A percentile compares a stretch with the other conserved stretches of the same genome.
Evolutionary conservation across 2,888 invertebrate genomes (phyloP).

Genomic region (Himalopsyche anomala): DNA sequence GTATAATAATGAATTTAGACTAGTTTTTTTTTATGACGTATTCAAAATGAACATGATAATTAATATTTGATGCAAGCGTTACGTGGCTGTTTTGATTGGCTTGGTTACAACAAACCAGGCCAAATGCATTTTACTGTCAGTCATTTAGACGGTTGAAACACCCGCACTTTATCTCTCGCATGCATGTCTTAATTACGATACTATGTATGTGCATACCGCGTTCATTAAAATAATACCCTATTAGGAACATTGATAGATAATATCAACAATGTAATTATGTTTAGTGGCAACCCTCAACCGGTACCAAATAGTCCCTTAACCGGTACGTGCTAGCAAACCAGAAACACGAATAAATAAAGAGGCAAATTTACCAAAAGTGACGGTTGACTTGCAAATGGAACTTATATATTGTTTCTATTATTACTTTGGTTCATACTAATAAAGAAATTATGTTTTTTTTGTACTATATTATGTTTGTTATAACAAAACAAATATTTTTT

Average conservation of each 20-base stretch:
- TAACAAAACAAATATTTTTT: no score
- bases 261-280: conserved; percentile 8
- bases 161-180: neutral
- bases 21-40: no score
- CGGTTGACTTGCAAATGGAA: no score
- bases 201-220: neutral
- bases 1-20: no score
- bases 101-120: neutral
- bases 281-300: conserved; percentile 22
- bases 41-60: no score
- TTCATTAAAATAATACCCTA: conserved; percentile 14
- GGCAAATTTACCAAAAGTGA: no score
- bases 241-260: conserved; percentile 1
- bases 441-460: no score
- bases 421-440: no score
- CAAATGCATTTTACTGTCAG: neutral
- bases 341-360: neutral
- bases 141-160: neutral
- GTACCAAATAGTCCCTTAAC: neutral
- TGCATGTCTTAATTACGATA: conserved; percentile 18
- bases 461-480: no score
- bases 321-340: neutral
- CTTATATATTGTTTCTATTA: no score
- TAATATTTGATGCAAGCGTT: no score
- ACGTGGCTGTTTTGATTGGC: no score